Evolutionary conservation across 2,797 vertebrate species (phyloP), one percentile per base, ranked within the genome.

Genomic region (Taenioides sp.): DNA sequence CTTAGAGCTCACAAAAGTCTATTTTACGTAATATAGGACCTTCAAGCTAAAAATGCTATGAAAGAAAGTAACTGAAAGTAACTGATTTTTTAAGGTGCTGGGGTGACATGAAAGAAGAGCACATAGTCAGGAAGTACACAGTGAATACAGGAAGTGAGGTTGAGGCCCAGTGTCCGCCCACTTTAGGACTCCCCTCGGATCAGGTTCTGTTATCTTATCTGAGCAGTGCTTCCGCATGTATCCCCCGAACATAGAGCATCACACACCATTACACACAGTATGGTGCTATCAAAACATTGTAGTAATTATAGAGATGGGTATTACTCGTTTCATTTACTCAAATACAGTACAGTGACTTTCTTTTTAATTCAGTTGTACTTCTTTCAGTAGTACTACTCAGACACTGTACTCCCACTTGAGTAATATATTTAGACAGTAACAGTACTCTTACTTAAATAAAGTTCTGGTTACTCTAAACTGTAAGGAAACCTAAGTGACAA

Each of bases 141-240:
- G 91, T 92, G 91, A 90, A 92, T 92, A 90, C 81, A 93, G 91
- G 92, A 93, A 91, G 87, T 80, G 76, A 86, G 90, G 89, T 90
- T 78, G 49, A 84, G 85, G 70, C 86, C 82, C 90, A 85, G 82
- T 66, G 83, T 82, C 79, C 78, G 78, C 82, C 75, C 75, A 59
- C 86, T 84, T 80, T 85, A 84, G 81, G 78, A 81, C 88, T 88
- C 89, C 77, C 80, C 71, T 77, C 71, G 76, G 82, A 84, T 85
- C 81, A 64, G 58, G 79, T 79, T 57, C 70, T 79, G 87, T 91
- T 92, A 91, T 92, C 92, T 92, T 67, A 73, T 73, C 78, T 10
- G 55, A 85, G 74, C 91, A 92, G 87, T 83, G 71, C 84, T 92
- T 93, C 91, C 91, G 90, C 77, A 74, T 75, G 65, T 57, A 17